Percentiles rank a stretch among this genome's conserved stretches.
phyloP scores from a whole-genome alignment of 2,888 invertebrate species.

The Plemyria rubiginata region DNA sequence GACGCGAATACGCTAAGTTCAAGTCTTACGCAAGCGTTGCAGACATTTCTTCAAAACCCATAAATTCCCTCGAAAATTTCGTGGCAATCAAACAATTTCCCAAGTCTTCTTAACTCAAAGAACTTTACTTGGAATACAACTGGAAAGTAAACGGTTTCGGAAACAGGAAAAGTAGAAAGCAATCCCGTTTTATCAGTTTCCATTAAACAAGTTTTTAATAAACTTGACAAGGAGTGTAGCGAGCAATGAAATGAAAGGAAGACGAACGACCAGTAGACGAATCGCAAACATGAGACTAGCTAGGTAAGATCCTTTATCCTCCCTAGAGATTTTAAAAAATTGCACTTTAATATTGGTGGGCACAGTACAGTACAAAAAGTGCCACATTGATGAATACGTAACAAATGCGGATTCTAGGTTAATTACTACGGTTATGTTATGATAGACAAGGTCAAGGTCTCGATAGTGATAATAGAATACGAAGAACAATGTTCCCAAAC shows the following conservation, averaged over 20 bases:
- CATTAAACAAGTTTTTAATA: slow-evolving; percentile 40
- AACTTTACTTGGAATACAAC: slow-evolving; percentile 49
- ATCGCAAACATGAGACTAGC: slow-evolving; percentile 26
- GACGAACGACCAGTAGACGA: slow-evolving; percentile 18
- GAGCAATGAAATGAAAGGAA: slow-evolving; percentile 30
- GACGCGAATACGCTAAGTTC: slow-evolving; percentile 18
- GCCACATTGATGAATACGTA: slow-evolving; percentile 23
- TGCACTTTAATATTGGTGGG: not conserved
- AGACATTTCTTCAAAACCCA: slow-evolving; percentile 26
- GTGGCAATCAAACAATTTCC: slow-evolving; percentile 51
- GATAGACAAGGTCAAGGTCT: slow-evolving; percentile 29
- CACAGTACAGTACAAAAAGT: not conserved
- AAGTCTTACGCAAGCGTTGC: slow-evolving; percentile 34
- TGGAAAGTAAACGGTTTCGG: slow-evolving; percentile 48
- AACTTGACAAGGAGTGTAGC: slow-evolving; percentile 38
- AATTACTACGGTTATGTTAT: slow-evolving; percentile 27
- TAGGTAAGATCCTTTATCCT: slow-evolving; percentile 29
- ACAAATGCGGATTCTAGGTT: slow-evolving; percentile 22
- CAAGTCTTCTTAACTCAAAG: slow-evolving; percentile 45
- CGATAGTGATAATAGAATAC: slow-evolving; percentile 22
- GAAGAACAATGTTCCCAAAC: slow-evolving; percentile 40
- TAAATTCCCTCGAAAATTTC: slow-evolving; percentile 45
- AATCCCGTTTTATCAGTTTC: slow-evolving; percentile 43
- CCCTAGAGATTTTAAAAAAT: slow-evolving; percentile 3
- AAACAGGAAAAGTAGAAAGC: slow-evolving; percentile 43